phyloP scores from a whole-genome alignment of 2,797 vertebrate genomes.

The Poecilia velifera region DNA sequence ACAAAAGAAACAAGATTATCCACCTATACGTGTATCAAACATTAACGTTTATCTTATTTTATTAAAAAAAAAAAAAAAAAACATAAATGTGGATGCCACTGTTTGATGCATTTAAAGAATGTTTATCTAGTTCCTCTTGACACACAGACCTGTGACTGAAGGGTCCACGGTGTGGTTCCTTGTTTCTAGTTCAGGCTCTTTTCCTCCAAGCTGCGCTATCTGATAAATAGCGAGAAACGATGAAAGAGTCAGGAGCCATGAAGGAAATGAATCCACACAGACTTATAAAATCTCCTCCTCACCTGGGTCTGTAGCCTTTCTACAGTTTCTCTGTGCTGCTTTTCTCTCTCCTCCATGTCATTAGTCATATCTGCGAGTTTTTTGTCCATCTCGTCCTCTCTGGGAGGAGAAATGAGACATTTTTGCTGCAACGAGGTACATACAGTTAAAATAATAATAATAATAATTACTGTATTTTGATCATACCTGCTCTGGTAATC shows the following conservation, averaged over 20 bases:
- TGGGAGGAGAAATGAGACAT: constrained; percentile 51
- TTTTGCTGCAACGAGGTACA: neutral
- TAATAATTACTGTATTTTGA: neutral
- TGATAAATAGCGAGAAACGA: constrained; percentile 42
- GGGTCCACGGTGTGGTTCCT: constrained; percentile 39
- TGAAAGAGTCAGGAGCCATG: constrained; percentile 19
- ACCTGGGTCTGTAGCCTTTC: constrained; percentile 85
- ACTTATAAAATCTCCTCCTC: constrained; percentile 32
- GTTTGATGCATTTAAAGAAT: neutral
- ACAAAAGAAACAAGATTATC: neutral
- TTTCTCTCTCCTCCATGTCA: constrained; percentile 83
- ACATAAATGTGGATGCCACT: neutral
- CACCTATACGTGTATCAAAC: neutral
- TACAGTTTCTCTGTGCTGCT: constrained; percentile 78
- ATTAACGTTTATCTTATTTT: neutral
- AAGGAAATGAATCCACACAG: constrained; percentile 15
- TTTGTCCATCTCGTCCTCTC: constrained; percentile 84
- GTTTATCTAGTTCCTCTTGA: neutral
- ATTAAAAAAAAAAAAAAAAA: neutral
- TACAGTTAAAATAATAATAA: neutral
- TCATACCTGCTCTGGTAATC: constrained; percentile 89
- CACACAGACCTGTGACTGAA: constrained; percentile 45
- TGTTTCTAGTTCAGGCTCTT: constrained; percentile 40
- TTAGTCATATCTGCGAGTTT: constrained; percentile 82
- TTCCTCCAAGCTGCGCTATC: constrained; percentile 49